Conservation (phyloP, 2,888 invertebrate genomes). For the Catonia carolina region DNA sequence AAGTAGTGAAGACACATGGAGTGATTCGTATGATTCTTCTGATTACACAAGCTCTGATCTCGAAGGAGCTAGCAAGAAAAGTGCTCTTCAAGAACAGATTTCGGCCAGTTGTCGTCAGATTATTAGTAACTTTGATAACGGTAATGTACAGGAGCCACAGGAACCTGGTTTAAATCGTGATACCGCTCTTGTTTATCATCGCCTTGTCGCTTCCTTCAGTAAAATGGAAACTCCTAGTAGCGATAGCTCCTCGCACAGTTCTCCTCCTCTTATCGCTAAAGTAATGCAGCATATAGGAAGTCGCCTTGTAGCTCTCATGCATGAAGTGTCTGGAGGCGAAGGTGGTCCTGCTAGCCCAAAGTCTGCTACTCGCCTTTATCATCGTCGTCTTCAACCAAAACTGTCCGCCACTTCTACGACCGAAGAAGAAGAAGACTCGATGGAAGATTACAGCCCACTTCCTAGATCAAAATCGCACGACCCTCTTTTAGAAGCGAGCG, state of each 20-base stretch:
- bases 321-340: constrained; percentile 61
- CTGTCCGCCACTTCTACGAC: constrained; percentile 52
- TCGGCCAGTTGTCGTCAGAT: constrained; percentile 84
- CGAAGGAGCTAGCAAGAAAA: constrained; percentile 58
- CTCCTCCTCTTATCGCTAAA: constrained; percentile 80
- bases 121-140: constrained; percentile 72
- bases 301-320: constrained; percentile 80
- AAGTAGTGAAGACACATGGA: constrained; percentile 89
- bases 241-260: constrained; percentile 51
- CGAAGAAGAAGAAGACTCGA: constrained; percentile 59
- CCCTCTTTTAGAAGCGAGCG: constrained; percentile 68
- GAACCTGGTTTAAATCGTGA: constrained; percentile 50
- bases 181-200: constrained; percentile 80
- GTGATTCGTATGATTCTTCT: constrained; percentile 87
- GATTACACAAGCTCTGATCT: constrained; percentile 86
- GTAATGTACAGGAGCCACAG: constrained; percentile 26
- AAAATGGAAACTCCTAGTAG: constrained; percentile 52
- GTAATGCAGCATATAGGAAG: constrained; percentile 90
- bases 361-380: constrained; percentile 35
- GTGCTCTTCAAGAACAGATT: constrained; percentile 73
- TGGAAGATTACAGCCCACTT: constrained; percentile 54
- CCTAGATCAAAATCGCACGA: constrained; percentile 80
- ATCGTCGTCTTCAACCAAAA: constrained; percentile 51
- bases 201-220: constrained; percentile 75
- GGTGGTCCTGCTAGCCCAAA: constrained; percentile 34